A percentile compares a stretch with the other conserved stretches of the same genome.
Conservation (phyloP, 2,113 vertebrate genomes). For the Malurus melanocephalus region DNA sequence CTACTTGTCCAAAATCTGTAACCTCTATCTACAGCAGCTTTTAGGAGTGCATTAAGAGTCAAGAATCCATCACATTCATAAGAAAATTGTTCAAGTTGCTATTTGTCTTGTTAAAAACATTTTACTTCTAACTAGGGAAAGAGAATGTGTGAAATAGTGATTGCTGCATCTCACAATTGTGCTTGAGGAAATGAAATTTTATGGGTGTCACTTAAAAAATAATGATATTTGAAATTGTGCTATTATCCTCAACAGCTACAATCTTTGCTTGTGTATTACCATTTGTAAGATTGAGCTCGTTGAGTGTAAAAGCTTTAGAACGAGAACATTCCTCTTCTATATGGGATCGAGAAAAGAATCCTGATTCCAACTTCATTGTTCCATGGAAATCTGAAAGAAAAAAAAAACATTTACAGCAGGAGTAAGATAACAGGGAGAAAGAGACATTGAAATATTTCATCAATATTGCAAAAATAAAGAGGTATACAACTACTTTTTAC, state of each 20-base stretch:
- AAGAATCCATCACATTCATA: neutral
- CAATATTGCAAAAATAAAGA: neutral
- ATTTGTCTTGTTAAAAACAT: neutral
- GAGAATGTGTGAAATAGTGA: neutral
- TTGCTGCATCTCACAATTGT: neutral
- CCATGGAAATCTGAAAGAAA: neutral
- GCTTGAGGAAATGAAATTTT: neutral
- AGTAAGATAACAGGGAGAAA: neutral
- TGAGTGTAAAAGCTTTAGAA: neutral
- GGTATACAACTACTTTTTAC: neutral
- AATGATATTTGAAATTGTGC: neutral
- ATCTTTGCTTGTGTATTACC: neutral
- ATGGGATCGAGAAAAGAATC: neutral
- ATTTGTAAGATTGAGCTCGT: neutral
- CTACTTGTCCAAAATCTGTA: neutral
- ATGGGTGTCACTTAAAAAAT: neutral
- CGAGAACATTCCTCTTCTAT: neutral
- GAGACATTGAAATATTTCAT: neutral
- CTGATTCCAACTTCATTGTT: neutral
- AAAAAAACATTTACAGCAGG: neutral
- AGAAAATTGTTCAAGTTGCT: neutral
- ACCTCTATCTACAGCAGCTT: neutral
- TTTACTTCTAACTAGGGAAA: neutral
- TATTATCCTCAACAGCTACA: neutral
- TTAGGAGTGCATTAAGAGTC: neutral